phyloP scores from a whole-genome alignment of 2,888 invertebrate genomes.

The Chrysomela aeneicollis region DNA sequence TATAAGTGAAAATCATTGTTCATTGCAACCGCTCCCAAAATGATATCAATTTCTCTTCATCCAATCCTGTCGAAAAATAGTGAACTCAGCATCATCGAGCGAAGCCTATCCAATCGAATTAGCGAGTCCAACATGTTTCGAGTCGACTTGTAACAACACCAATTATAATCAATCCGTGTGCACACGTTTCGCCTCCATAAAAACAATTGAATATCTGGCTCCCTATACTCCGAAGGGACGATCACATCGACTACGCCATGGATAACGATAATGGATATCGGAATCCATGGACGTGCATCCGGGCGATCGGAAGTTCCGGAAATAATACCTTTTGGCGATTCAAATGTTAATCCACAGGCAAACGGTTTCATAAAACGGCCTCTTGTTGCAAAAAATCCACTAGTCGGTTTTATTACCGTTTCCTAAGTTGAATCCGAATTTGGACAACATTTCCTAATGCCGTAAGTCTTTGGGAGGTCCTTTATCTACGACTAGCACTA shows the following conservation, averaged over 20 bases:
- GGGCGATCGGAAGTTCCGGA: not conserved
- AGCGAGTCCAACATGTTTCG: slow-evolving; percentile 43
- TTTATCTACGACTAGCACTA: too few relatives aligned
- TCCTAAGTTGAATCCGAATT: too few relatives aligned
- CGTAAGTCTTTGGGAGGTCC: too few relatives aligned
- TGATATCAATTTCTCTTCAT: not conserved
- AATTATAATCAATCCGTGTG: slow-evolving; percentile 52
- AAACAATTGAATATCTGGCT: slow-evolving; percentile 52
- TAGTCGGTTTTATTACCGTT: too few relatives aligned
- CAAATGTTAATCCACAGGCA: too few relatives aligned
- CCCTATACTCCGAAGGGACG: slow-evolving; percentile 16
- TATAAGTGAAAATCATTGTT: too few relatives aligned
- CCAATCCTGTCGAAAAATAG: slow-evolving; percentile 16
- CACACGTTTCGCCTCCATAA: slow-evolving; percentile 50
- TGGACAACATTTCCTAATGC: too few relatives aligned
- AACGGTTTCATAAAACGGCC: too few relatives aligned
- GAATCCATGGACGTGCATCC: not conserved
- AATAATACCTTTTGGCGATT: not conserved
- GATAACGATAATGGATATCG: slow-evolving; percentile 61
- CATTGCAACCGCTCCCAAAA: too few relatives aligned
- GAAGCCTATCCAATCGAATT: slow-evolving; percentile 35
- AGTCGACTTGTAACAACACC: slow-evolving; percentile 42
- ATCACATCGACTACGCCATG: slow-evolving; percentile 44
- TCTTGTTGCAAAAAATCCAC: too few relatives aligned
- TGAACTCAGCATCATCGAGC: slow-evolving; percentile 22